Evolutionary conservation across 2,797 vertebrate genomes (phyloP).

Genomic region (Chromis chromis): DNA sequence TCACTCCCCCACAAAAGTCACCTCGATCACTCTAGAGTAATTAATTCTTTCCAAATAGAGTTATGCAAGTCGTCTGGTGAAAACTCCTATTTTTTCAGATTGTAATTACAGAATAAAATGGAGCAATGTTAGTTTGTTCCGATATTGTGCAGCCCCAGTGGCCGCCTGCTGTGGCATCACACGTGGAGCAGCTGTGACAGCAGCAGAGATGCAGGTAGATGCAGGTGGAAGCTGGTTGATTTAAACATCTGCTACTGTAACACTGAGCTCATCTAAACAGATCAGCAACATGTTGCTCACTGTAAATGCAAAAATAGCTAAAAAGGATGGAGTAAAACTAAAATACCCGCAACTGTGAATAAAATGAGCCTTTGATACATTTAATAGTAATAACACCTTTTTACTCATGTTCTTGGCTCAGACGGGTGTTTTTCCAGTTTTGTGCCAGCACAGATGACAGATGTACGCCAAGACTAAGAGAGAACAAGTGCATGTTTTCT

Average conservation of each 20-base stretch:
- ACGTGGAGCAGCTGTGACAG: conserved; percentile 35
- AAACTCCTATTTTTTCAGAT: no score
- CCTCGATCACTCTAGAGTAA: no score
- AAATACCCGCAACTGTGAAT: background rate
- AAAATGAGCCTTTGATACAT: conserved; percentile 34
- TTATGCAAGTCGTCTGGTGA: no score
- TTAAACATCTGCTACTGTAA: conserved; percentile 25
- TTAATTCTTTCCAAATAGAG: no score
- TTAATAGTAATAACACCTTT: conserved; percentile 20
- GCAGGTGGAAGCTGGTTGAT: conserved; percentile 17
- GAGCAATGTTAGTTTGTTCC: no score
- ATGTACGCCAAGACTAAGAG: conserved; percentile 57
- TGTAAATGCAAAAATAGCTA: background rate
- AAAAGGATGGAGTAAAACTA: conserved; percentile 6
- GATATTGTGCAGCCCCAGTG: no score
- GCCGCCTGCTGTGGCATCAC: background rate
- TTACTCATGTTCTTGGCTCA: conserved; percentile 40
- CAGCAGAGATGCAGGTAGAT: conserved; percentile 28
- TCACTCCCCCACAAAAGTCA: no score
- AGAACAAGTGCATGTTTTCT: conserved; percentile 67
- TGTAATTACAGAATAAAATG: no score
- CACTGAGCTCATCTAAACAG: conserved; percentile 10
- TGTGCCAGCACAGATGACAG: conserved; percentile 60
- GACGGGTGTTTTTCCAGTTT: conserved; percentile 24
- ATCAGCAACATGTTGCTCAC: background rate